A percentile compares a stretch with the other conserved stretches of the same genome.
These are phyloP conservation scores for Antigone vipio DNA, from an alignment of 2,113 vertebrate genomes.

Conservation along the genomic window DNA sequence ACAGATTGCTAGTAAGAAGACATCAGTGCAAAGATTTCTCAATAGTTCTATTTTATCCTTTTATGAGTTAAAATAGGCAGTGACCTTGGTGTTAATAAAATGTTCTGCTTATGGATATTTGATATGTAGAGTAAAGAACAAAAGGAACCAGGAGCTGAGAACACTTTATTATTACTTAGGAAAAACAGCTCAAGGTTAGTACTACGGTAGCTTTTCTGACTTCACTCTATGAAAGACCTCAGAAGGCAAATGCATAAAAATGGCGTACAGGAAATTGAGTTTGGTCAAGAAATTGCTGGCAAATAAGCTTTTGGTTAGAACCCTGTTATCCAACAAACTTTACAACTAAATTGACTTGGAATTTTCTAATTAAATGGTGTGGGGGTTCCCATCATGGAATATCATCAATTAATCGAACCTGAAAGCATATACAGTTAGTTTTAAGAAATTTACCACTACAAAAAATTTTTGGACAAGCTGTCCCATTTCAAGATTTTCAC, in stretches of 20 bases:
- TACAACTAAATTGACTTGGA: not conserved
- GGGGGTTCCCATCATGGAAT: not conserved
- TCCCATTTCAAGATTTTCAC: not conserved
- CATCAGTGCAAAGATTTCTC: not conserved
- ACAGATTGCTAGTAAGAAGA: not conserved
- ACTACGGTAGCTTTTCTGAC: slow-evolving; percentile 35
- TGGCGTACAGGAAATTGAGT: slow-evolving; percentile 1
- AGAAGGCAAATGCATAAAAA: slow-evolving; percentile 31
- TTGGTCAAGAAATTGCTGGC: slow-evolving; percentile 4
- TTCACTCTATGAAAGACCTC: slow-evolving; percentile 1
- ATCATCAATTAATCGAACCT: not conserved
- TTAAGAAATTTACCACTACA: not conserved
- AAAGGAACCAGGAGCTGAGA: slow-evolving; percentile 13
- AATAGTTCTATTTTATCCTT: not conserved
- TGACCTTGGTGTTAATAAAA: slow-evolving; percentile 38
- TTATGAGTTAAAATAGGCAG: not conserved
- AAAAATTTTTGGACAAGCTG: not conserved
- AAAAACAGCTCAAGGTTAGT: slow-evolving; percentile 45
- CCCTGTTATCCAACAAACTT: not conserved
- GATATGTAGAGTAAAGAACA: not conserved
- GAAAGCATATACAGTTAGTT: not conserved
- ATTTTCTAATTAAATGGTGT: not conserved
- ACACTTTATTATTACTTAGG: not conserved
- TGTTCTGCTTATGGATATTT: not conserved
- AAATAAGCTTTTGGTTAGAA: slow-evolving; percentile 2